Evolutionary conservation across 2,888 invertebrate genomes (phyloP).

Genomic region (Trissolcus brochymenae): DNA sequence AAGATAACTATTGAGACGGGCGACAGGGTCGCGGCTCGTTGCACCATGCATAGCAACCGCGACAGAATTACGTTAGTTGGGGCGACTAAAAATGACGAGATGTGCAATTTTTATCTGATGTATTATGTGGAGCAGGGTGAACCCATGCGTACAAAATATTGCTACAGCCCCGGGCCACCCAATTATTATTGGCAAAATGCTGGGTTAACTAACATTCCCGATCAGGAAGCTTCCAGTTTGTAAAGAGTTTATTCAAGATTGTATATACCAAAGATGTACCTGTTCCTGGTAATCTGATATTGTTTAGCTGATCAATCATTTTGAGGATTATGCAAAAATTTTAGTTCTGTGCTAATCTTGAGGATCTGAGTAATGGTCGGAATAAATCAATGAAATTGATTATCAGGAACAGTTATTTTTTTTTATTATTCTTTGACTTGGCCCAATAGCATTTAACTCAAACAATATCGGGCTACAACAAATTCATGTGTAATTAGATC

Average conservation of each 20-base stretch:
- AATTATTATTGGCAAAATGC: conserved; percentile 87
- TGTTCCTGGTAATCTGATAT: neutral
- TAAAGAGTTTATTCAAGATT: conserved; percentile 63
- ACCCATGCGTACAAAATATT: conserved; percentile 87
- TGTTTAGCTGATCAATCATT: too few relatives aligned
- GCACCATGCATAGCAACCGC: conserved; percentile 91
- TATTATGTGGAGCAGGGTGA: conserved; percentile 89
- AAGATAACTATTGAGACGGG: conserved; percentile 81
- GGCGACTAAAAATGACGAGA: conserved; percentile 91
- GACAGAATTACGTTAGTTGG: conserved; percentile 84
- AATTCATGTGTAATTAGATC: too few relatives aligned
- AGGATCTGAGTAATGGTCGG: too few relatives aligned
- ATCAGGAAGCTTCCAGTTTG: conserved; percentile 81
- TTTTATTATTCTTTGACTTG: too few relatives aligned
- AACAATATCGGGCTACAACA: too few relatives aligned
- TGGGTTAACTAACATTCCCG: conserved; percentile 86
- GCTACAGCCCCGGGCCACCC: conserved; percentile 91
- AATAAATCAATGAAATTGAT: neutral
- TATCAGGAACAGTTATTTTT: neutral
- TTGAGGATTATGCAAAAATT: too few relatives aligned
- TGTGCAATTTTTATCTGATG: conserved; percentile 98
- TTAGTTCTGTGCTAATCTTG: too few relatives aligned
- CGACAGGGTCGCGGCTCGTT: conserved; percentile 91
- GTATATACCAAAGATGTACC: conserved; percentile 5
- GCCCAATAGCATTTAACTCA: too few relatives aligned